Conservation (phyloP, 2,888 invertebrate genomes). For the Galerucella nymphaeae region DNA sequence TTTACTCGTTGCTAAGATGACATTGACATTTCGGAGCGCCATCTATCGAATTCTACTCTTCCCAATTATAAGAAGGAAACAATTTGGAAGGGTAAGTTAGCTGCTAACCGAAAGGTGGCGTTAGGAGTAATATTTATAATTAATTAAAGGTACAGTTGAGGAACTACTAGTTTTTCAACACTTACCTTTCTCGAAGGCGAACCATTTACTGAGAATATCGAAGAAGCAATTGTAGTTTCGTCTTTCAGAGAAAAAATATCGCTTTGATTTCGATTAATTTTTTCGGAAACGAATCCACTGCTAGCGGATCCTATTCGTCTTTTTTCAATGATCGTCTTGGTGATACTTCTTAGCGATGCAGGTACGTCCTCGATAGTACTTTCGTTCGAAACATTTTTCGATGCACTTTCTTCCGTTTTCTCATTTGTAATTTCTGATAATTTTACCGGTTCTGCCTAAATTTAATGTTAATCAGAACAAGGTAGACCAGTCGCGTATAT, state of each 20-base stretch:
- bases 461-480: too few species aligned
- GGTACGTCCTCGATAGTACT: neutral
- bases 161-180: too few species aligned
- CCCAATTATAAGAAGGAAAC: too few species aligned
- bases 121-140: too few species aligned
- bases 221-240: slow-evolving; percentile 44
- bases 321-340: slow-evolving; percentile 22
- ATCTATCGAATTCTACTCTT: too few species aligned
- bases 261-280: slow-evolving; percentile 51
- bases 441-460: neutral
- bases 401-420: neutral
- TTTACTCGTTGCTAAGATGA: too few species aligned
- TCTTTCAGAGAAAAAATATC: slow-evolving; percentile 54
- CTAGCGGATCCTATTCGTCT: slow-evolving; percentile 28
- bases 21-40: too few species aligned
- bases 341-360: neutral
- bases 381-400: neutral
- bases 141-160: too few species aligned
- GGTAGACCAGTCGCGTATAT: too few species aligned
- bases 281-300: slow-evolving; percentile 30
- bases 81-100: too few species aligned
- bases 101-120: too few species aligned
- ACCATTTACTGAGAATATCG: slow-evolving; percentile 53
- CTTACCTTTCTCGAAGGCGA: slow-evolving; percentile 49
- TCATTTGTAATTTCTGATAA: neutral